Conservation (phyloP, 2,888 invertebrate species). For the Scotopteryx bipunctaria region DNA sequence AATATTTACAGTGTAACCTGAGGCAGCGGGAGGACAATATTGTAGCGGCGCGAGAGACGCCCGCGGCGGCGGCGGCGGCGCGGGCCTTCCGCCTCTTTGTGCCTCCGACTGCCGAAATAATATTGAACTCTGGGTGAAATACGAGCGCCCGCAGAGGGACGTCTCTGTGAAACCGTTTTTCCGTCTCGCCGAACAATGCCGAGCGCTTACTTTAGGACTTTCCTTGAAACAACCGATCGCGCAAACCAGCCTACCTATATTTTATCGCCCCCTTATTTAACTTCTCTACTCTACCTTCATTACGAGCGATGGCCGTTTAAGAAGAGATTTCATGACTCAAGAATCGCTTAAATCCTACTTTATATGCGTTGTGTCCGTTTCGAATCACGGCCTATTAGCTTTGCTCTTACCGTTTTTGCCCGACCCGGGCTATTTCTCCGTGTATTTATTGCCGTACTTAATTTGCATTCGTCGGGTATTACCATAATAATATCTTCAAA, state of each 20-base stretch:
- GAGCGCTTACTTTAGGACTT: constrained; percentile 69
- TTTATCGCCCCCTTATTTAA: constrained; percentile 35
- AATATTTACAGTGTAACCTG: constrained; percentile 81
- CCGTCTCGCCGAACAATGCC: constrained; percentile 75
- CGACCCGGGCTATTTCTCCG: constrained; percentile 57
- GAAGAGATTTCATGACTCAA: constrained; percentile 43
- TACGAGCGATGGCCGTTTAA: constrained; percentile 36
- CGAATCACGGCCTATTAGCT: constrained; percentile 53
- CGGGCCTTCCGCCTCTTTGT: constrained; percentile 78
- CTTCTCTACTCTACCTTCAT: constrained; percentile 32
- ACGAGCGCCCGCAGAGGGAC: constrained; percentile 74
- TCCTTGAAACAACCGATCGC: constrained; percentile 53
- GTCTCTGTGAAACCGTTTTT: constrained; percentile 76
- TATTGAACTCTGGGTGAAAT: constrained; percentile 80
- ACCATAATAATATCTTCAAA: constrained; percentile 72
- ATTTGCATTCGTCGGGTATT: constrained; percentile 72
- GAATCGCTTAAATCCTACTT: constrained; percentile 48
- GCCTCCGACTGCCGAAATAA: constrained; percentile 76
- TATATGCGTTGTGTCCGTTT: constrained; percentile 51
- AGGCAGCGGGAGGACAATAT: constrained; percentile 79
- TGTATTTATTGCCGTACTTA: constrained; percentile 68
- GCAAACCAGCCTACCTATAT: constrained; percentile 30
- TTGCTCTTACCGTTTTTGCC: constrained; percentile 56
- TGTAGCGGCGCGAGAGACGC: constrained; percentile 71
- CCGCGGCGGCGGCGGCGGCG: constrained; percentile 63